A percentile compares a stretch with the other conserved stretches of the same genome.
Evolutionary conservation across 2,113 vertebrate species (phyloP).

Genomic region (Antigone vipio): DNA sequence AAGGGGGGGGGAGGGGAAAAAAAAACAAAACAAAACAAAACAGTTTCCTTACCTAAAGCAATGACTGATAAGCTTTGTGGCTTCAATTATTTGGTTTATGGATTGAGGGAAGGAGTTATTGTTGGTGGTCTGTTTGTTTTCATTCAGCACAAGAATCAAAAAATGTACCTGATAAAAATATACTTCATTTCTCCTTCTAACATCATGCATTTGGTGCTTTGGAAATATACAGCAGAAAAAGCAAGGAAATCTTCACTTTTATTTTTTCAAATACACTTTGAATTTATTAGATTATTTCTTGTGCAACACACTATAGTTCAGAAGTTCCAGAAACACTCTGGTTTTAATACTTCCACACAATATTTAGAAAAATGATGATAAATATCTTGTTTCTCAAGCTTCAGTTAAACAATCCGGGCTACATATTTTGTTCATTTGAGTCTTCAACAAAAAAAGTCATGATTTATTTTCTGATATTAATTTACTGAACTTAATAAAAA

Average conservation of each 20-base stretch:
- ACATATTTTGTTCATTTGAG: background rate
- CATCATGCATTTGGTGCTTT: background rate
- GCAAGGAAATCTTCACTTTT: background rate
- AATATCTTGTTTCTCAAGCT: background rate
- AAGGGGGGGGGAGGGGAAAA: accelerated
- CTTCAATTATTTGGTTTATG: background rate
- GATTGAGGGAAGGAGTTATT: background rate
- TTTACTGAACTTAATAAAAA: background rate
- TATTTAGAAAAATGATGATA: background rate
- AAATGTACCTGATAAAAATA: background rate
- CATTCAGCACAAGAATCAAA: background rate
- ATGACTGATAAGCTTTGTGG: background rate
- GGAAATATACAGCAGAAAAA: background rate
- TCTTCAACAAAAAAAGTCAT: background rate
- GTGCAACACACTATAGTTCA: background rate
- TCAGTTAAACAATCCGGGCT: background rate
- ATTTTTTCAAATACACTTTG: background rate
- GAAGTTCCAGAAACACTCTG: background rate
- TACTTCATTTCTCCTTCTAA: background rate
- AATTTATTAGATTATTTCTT: background rate
- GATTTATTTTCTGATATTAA: background rate
- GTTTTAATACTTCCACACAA: background rate
- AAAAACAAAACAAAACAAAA: background rate
- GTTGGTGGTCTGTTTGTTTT: background rate
- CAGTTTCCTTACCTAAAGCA: background rate